Evolutionary conservation across 1,140 invertebrate genomes (phyloP).

Genomic region (Drosophila mayri): DNA sequence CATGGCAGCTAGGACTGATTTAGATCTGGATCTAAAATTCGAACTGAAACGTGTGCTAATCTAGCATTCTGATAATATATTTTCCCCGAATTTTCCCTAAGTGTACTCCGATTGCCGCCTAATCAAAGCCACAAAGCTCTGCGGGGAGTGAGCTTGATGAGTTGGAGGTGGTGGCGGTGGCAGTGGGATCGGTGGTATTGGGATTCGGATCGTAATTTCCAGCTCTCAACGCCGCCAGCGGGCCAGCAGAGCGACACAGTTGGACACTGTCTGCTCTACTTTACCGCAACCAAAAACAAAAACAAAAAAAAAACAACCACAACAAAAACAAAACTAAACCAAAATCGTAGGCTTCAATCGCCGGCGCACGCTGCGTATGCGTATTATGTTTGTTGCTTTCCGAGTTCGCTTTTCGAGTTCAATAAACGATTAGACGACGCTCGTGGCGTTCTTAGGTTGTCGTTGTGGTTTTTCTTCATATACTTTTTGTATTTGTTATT

Average conservation of each 20-base stretch:
- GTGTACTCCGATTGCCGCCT: constrained; percentile 26
- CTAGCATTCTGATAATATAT: neutral
- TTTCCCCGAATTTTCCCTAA: neutral
- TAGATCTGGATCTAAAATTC: neutral
- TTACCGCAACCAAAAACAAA: constrained; percentile 39
- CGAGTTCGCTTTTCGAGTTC: constrained; percentile 46
- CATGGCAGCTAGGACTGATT: too few species aligned
- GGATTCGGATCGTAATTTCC: constrained; percentile 68
- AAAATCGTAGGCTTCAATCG: constrained; percentile 26
- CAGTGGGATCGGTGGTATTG: constrained; percentile 2
- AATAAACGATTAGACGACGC: constrained; percentile 76
- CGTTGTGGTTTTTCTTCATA: constrained; percentile 4
- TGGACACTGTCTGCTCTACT: constrained; percentile 59
- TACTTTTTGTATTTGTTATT: constrained; percentile 3
- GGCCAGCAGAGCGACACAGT: constrained; percentile 71
- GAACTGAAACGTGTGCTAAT: neutral
- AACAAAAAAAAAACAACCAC: neutral
- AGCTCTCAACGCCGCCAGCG: constrained; percentile 77
- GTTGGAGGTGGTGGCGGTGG: constrained; percentile 10
- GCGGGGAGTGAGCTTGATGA: constrained; percentile 39
- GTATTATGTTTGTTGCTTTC: constrained; percentile 59
- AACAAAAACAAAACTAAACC: neutral
- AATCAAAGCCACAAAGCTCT: constrained; percentile 64
- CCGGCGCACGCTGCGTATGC: constrained; percentile 76
- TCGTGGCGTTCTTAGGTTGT: constrained; percentile 57